A percentile compares a stretch with the other conserved stretches of the same genome.
Conservation (phyloP, 2,888 invertebrate genomes). For the Halictus ligatus region DNA sequence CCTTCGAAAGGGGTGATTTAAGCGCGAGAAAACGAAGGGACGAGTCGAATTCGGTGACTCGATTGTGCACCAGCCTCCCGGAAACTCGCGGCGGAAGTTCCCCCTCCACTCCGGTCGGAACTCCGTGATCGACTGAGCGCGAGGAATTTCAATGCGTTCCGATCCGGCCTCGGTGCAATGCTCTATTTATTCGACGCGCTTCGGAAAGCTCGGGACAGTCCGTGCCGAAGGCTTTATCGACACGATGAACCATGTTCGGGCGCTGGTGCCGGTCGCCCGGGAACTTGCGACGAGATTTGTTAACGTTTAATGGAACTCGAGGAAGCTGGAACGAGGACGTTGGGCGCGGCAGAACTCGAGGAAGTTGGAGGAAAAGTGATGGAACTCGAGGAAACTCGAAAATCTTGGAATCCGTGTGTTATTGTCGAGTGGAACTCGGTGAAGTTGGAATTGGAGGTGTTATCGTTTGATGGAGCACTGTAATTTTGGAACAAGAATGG, state of each 20-base stretch:
- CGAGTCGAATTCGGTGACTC: constrained; percentile 14
- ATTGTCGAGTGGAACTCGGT: neutral
- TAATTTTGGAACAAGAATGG: too few relatives aligned
- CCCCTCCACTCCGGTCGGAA: neutral
- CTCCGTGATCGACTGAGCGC: constrained; percentile 38
- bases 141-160: constrained; percentile 52
- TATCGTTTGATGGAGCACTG: too few relatives aligned
- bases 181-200: constrained; percentile 28
- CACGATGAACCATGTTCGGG: neutral
- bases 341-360: neutral
- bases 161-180: constrained; percentile 19
- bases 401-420: neutral
- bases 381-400: neutral
- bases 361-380: neutral
- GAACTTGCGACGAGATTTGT: neutral
- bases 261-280: neutral
- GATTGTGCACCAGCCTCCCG: constrained; percentile 34
- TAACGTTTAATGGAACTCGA: neutral
- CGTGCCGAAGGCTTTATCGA: neutral
- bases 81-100: constrained; percentile 39
- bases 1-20: constrained; percentile 12
- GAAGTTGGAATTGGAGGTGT: neutral
- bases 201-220: constrained; percentile 7
- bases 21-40: constrained; percentile 24
- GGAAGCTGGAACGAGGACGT: too few relatives aligned